A percentile compares a stretch with the other conserved stretches of the same genome.
Evolutionary conservation across 2,113 vertebrate genomes (phyloP).

Genomic region (Poeciliopsis retropinna): DNA sequence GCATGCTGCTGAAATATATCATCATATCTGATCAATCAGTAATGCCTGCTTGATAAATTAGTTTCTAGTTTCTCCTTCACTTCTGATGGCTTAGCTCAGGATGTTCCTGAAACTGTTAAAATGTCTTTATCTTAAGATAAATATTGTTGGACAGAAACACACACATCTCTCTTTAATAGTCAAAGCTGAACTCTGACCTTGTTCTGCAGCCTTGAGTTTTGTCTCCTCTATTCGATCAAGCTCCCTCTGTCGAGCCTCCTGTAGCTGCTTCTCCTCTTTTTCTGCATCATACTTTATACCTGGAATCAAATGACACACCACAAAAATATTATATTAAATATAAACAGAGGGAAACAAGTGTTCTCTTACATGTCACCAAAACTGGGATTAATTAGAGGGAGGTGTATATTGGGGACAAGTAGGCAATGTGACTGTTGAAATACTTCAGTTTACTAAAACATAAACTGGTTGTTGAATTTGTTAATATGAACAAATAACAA

Average conservation of each 20-base stretch:
- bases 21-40: neutral
- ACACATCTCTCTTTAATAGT: neutral
- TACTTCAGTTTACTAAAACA: neutral
- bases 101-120: neutral
- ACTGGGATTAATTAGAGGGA: neutral
- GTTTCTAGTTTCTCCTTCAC: neutral
- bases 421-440: neutral
- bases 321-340: neutral
- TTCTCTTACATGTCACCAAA: neutral
- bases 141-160: neutral
- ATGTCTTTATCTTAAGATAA: neutral
- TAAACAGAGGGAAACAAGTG: neutral
- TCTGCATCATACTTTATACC: conserved; percentile 95
- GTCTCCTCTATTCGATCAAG: conserved; percentile 95
- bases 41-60: neutral
- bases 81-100: neutral
- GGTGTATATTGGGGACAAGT: neutral
- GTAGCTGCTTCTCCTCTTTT: conserved; percentile 91
- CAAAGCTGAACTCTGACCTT: conserved; percentile 80
- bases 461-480: neutral
- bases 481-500: neutral
- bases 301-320: conserved; percentile 52
- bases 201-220: conserved; percentile 91
- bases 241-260: conserved; percentile 92
- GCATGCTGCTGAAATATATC: no score